A percentile compares a stretch with the other conserved stretches of the same genome.
Evolutionary conservation across 2,888 invertebrate genomes (phyloP).

Genomic region (Isotomurus palustris): DNA sequence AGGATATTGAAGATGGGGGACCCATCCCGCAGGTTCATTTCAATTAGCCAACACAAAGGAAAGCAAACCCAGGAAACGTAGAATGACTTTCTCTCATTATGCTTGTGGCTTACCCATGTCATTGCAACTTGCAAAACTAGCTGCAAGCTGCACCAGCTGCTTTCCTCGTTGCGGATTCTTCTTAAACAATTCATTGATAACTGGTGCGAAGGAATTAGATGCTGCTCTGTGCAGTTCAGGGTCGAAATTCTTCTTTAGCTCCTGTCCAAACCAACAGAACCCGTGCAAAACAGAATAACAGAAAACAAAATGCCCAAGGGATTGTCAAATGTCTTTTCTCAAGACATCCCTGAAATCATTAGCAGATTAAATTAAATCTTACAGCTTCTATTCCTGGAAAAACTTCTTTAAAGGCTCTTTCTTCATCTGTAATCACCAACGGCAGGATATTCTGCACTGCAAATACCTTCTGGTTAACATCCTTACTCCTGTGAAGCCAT

Average conservation of each 20-base stretch:
- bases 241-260: slow-evolving; percentile 1
- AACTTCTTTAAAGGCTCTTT: slow-evolving; percentile 30
- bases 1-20: too few species aligned
- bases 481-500: slow-evolving; percentile 8
- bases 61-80: too few species aligned
- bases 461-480: slow-evolving; percentile 18
- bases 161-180: background rate
- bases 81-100: too few species aligned
- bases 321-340: too few species aligned
- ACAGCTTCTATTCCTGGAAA: slow-evolving; percentile 25
- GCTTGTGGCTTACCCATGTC: background rate
- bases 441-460: slow-evolving; percentile 12
- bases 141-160: slow-evolving; percentile 3
- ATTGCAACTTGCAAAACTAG: background rate
- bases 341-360: too few species aligned
- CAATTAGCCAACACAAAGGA: too few species aligned
- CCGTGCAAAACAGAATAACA: background rate
- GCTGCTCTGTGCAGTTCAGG: slow-evolving; percentile 8
- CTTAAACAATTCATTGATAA: background rate
- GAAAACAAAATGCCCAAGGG: too few species aligned
- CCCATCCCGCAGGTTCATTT: too few species aligned
- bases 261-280: background rate
- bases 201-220: background rate
- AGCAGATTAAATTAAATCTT: too few species aligned
- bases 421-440: slow-evolving; percentile 13